Conservation (phyloP, 1,140 invertebrate genomes). For the Plectrocnemia conspersa region DNA sequence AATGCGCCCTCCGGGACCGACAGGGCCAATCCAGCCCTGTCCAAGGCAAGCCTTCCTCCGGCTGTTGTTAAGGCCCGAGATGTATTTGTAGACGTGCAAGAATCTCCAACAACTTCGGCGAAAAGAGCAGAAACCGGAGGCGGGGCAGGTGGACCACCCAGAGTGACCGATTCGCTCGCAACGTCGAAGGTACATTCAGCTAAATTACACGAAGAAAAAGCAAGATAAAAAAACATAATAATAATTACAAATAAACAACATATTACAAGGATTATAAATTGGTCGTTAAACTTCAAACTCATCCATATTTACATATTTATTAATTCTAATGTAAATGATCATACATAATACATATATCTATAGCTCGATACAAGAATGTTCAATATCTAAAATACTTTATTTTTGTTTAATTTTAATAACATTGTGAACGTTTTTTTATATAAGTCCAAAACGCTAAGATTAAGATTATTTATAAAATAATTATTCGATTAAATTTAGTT, state of each 20-base stretch:
- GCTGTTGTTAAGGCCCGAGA: constrained; percentile 60
- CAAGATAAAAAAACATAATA: constrained; percentile 7
- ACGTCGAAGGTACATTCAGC: constrained; percentile 70
- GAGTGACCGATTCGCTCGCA: constrained; percentile 61
- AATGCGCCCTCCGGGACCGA: constrained; percentile 86
- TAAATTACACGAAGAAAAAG: constrained; percentile 37
- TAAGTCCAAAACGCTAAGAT: too few relatives aligned
- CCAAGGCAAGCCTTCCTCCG: constrained; percentile 75
- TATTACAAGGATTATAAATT: too few relatives aligned
- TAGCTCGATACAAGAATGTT: too few relatives aligned
- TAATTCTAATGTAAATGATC: too few relatives aligned
- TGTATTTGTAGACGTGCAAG: constrained; percentile 21
- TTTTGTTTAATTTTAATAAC: too few relatives aligned
- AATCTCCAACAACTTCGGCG: constrained; percentile 26
- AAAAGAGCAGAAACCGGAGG: constrained; percentile 34
- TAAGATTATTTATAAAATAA: too few relatives aligned
- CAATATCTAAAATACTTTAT: too few relatives aligned
- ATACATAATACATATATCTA: too few relatives aligned
- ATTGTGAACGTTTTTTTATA: too few relatives aligned
- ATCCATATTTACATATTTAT: too few relatives aligned
- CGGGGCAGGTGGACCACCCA: constrained; percentile 39
- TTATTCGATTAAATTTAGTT: too few relatives aligned
- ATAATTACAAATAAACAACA: neutral
- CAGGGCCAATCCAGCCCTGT: constrained; percentile 77
- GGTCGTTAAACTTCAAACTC: too few relatives aligned